Evolutionary conservation across 2,888 invertebrate genomes (phyloP).

Genomic region (Tetragnatha montana): DNA sequence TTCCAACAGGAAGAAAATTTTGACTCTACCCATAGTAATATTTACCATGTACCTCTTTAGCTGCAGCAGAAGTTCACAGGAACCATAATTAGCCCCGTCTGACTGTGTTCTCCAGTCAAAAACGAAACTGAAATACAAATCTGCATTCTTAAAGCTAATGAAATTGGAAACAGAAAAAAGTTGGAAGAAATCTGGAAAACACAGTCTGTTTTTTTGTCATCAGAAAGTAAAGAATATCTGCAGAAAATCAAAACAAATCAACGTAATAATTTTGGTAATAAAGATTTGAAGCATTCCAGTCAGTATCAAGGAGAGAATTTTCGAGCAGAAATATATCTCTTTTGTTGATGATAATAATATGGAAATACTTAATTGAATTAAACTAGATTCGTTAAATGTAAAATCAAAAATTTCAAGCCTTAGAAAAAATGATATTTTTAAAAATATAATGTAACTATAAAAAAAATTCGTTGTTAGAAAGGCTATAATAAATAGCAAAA

Average conservation of each 20-base stretch:
- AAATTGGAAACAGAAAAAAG: background rate
- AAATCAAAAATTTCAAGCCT: no score
- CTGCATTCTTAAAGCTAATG: constrained; percentile 29
- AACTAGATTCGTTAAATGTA: no score
- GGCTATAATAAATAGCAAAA: no score
- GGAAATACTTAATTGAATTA: no score
- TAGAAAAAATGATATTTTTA: no score
- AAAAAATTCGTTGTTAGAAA: no score
- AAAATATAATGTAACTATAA: no score
- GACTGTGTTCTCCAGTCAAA: constrained; percentile 68
- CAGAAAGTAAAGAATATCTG: constrained; percentile 62
- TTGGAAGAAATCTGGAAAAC: constrained; percentile 61
- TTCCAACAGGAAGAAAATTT: background rate
- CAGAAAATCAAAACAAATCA: constrained; percentile 70
- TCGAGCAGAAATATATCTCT: constrained; percentile 36
- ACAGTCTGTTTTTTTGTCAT: constrained; percentile 59
- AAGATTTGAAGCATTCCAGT: constrained; percentile 48
- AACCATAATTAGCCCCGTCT: constrained; percentile 70
- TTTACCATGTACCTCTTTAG: constrained; percentile 70
- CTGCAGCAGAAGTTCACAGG: constrained; percentile 68
- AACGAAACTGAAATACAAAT: constrained; percentile 39
- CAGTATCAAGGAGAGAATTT: constrained; percentile 33
- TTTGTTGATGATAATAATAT: background rate
- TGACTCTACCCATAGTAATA: constrained; percentile 44
- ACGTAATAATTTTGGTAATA: constrained; percentile 68